Percentiles rank a stretch among this genome's conserved stretches.
phyloP scores from a whole-genome alignment of 2,797 vertebrate genomes.

The Schizopygopsis malacanthus region DNA sequence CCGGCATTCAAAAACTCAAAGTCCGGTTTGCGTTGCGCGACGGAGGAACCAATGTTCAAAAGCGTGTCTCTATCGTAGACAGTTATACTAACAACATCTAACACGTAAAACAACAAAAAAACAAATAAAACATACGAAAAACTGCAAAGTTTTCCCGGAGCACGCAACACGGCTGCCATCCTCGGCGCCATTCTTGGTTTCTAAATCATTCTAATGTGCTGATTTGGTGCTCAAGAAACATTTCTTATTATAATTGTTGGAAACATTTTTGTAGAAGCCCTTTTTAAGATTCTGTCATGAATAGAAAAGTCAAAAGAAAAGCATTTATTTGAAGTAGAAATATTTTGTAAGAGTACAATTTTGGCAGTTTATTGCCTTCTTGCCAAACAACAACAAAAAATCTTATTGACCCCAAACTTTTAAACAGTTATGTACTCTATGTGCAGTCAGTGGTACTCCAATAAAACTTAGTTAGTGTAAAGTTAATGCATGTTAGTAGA shows the following conservation, averaged over 20 bases:
- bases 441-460: neutral
- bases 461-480: neutral
- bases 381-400: neutral
- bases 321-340: neutral
- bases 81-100: too few species aligned
- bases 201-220: neutral
- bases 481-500: constrained; percentile 7
- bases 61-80: too few species aligned
- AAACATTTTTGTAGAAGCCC: neutral
- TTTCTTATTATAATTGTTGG: neutral
- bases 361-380: neutral
- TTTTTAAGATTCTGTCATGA: neutral
- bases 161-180: too few species aligned
- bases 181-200: too few species aligned
- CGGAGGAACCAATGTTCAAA: too few species aligned
- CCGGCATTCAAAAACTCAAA: too few species aligned
- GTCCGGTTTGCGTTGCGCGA: too few species aligned
- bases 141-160: too few species aligned
- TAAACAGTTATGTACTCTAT: neutral
- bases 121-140: too few species aligned
- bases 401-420: neutral
- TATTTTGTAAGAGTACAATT: neutral
- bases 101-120: too few species aligned
- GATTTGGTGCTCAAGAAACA: neutral
- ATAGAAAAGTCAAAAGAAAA: neutral